These are phyloP conservation scores for Oscheius myriophilus DNA, from an alignment of 2,888 invertebrate species.

Conservation along the genomic window DNA sequence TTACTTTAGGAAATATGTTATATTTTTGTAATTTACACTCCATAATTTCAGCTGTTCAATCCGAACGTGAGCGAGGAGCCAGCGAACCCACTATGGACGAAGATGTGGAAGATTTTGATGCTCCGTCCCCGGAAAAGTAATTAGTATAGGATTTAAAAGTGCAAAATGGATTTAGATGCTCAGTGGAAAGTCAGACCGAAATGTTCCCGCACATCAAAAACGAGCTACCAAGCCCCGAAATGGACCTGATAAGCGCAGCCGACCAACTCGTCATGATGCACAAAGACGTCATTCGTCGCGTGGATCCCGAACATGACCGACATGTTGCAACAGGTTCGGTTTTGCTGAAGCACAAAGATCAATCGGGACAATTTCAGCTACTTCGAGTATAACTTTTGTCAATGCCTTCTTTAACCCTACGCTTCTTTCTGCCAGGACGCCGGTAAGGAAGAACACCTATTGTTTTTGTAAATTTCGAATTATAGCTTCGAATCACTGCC, in stretches of 20 bases:
- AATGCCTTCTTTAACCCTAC: slow-evolving; percentile 56
- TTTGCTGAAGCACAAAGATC: neutral
- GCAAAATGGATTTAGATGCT: slow-evolving; percentile 27
- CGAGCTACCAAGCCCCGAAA: slow-evolving; percentile 34
- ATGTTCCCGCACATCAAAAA: slow-evolving; percentile 15
- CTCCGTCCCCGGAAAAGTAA: slow-evolving; percentile 14
- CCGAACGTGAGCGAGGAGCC: slow-evolving; percentile 46
- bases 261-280: slow-evolving; percentile 51
- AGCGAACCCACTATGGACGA: slow-evolving; percentile 31
- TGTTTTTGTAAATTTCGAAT: neutral
- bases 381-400: slow-evolving; percentile 44
- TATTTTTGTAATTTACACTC: no score
- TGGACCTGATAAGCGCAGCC: slow-evolving; percentile 34
- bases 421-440: slow-evolving; percentile 46
- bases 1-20: no score
- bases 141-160: no score
- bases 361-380: no score
- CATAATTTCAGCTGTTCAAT: slow-evolving; percentile 51
- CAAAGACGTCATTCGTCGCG: slow-evolving; percentile 35
- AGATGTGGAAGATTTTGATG: slow-evolving; percentile 38
- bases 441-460: slow-evolving; percentile 14
- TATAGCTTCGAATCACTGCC: slow-evolving; percentile 48
- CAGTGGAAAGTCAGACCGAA: slow-evolving; percentile 53
- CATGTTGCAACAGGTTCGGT: slow-evolving; percentile 12
- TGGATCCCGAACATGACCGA: slow-evolving; percentile 15